Conservation (phyloP, 2,797 vertebrate species). For the Brachyrhaphis roseni region DNA sequence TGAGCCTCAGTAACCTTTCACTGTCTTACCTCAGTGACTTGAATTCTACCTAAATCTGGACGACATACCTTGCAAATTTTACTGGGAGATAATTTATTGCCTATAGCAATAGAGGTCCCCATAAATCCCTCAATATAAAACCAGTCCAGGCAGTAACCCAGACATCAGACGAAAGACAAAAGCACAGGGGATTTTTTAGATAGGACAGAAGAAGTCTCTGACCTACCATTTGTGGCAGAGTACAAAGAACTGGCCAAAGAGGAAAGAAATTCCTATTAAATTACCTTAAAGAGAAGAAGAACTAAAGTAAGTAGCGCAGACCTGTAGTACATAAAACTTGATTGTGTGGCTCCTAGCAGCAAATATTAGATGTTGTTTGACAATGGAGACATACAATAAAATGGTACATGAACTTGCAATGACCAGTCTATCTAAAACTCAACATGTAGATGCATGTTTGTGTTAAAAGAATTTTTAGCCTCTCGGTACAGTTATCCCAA, state of each 20-base stretch:
- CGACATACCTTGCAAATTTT: slow-evolving; percentile 37
- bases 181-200: slow-evolving; percentile 20
- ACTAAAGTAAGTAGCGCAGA: not conserved
- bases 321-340: slow-evolving; percentile 3
- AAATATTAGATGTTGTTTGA: not conserved
- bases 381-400: not conserved
- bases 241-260: slow-evolving; percentile 23
- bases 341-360: not conserved
- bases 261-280: slow-evolving; percentile 17
- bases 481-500: slow-evolving; percentile 16
- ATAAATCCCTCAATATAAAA: slow-evolving; percentile 36
- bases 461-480: slow-evolving; percentile 29
- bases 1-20: not conserved
- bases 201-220: slow-evolving; percentile 10
- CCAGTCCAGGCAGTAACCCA: slow-evolving; percentile 42
- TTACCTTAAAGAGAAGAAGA: slow-evolving; percentile 7
- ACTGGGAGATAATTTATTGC: slow-evolving; percentile 46
- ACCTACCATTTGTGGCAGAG: slow-evolving; percentile 18
- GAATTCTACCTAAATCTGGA: slow-evolving; percentile 42
- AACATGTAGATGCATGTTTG: slow-evolving; percentile 63
- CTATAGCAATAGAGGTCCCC: slow-evolving; percentile 31
- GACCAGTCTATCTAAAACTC: slow-evolving; percentile 18
- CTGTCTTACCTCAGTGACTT: slow-evolving; percentile 36
- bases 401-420: not conserved
- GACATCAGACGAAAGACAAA: slow-evolving; percentile 44